These are phyloP conservation scores for Cavia porcellus DNA, from an alignment of 2,113 vertebrate species.

Conservation along the genomic window DNA sequence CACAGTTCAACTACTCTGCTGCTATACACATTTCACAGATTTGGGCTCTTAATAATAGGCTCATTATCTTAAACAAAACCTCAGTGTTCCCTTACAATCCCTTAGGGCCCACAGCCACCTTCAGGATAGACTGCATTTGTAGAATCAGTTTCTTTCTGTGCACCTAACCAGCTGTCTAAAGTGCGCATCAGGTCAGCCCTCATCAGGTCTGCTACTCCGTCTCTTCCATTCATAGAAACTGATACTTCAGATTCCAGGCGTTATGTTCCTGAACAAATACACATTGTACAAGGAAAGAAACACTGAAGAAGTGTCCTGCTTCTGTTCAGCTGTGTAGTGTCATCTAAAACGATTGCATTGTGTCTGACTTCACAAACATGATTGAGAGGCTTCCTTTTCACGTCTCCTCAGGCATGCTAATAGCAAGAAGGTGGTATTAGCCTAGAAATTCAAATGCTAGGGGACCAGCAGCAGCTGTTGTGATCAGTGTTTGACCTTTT, in stretches of 20 bases:
- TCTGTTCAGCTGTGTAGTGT: constrained; percentile 54
- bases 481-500: constrained; percentile 89
- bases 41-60: constrained; percentile 26
- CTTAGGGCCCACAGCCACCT: constrained; percentile 39
- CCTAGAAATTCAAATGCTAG: constrained; percentile 86
- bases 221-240: constrained; percentile 83
- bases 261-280: constrained; percentile 75
- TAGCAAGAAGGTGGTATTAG: constrained; percentile 82
- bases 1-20: constrained; percentile 45
- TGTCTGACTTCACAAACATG: constrained; percentile 86
- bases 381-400: constrained; percentile 80
- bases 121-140: constrained; percentile 64
- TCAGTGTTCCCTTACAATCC: constrained; percentile 59
- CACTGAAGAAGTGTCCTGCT: constrained; percentile 70
- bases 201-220: constrained; percentile 62
- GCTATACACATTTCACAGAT: constrained; percentile 50
- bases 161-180: constrained; percentile 39
- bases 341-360: constrained; percentile 80
- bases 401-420: constrained; percentile 83
- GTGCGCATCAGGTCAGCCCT: constrained; percentile 61
- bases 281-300: constrained; percentile 73
- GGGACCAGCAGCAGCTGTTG: constrained; percentile 82
- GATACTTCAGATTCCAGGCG: constrained; percentile 82
- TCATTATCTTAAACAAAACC: constrained; percentile 69
- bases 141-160: constrained; percentile 58